phyloP scores from a whole-genome alignment of 2,888 invertebrate species.

The Teleogryllus oceanicus region DNA sequence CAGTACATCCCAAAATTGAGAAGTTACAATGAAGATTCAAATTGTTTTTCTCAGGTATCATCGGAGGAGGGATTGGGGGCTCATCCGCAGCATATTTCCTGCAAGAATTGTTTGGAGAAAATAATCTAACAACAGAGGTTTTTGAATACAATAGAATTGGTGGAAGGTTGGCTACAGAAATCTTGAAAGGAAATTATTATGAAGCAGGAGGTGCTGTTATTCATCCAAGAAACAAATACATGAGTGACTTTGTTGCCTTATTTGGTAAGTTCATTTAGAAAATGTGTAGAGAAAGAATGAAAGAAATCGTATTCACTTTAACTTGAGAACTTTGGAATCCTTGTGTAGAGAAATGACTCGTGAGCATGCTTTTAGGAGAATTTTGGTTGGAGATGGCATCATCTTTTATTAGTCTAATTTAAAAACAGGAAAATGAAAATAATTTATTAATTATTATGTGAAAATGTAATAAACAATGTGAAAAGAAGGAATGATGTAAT shows the following conservation, averaged over 20 bases:
- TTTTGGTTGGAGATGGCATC: too few species aligned
- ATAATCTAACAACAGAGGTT: conserved; percentile 52
- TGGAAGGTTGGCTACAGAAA: conserved; percentile 54
- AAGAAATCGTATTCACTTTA: too few species aligned
- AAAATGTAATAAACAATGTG: too few species aligned
- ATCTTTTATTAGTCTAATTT: too few species aligned
- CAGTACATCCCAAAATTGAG: too few species aligned
- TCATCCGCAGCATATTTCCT: conserved; percentile 57
- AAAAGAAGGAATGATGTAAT: too few species aligned
- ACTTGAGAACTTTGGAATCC: too few species aligned
- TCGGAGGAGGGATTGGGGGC: conserved; percentile 63
- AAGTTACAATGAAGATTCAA: too few species aligned
- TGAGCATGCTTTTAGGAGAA: too few species aligned
- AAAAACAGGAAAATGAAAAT: too few species aligned
- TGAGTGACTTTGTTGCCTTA: conserved; percentile 53
- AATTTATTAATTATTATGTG: too few species aligned
- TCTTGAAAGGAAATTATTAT: conserved; percentile 50
- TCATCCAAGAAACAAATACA: conserved; percentile 57
- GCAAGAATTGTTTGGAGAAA: conserved; percentile 46
- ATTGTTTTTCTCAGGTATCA: conserved; percentile 50
- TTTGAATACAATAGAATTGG: conserved; percentile 56
- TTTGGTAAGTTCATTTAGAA: conserved; percentile 47
- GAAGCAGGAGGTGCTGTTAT: conserved; percentile 61
- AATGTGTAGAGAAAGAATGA: conserved; percentile 18
- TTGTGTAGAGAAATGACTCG: too few species aligned